Evolutionary conservation across 2,113 vertebrate genomes (phyloP), one percentile per base, ranked within the genome.

Genomic region (Takifugu bimaculatus): DNA sequence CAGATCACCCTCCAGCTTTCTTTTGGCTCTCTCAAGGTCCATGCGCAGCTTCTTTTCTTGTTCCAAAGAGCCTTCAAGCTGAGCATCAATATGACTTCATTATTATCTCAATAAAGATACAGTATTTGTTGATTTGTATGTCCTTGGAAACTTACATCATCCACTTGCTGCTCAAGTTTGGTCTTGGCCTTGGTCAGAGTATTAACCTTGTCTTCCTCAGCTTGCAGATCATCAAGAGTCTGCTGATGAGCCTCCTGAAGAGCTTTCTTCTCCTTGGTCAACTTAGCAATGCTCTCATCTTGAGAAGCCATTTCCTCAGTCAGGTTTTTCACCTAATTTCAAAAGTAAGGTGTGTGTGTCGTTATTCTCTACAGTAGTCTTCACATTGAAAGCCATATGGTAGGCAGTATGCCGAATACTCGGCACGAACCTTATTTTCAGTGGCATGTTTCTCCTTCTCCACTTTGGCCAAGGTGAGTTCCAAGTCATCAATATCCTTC

Each of bases 391-490:
- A 42, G 43, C 14, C 11, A 45, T 45, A 14, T 11, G 43, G 14
- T 45, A 45, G 3, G 12, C 3, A 13, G 5, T n/a, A 4, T 20
- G 20, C 20, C 20, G 20, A 20, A 20, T 20, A 20, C 20, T 20
- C 20, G 20, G 10, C 14, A 45, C 2, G 12, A 7, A 87, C 93
- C 91, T 93, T 94, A 20, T 94, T 93, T 63, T 94, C 93, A 0
- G 92, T 91, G 62, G 92, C 91, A 5, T 93, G 90, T 53, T 94
- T 94, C 63, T 93, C 93, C 72, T 93, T 93, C 60, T 94, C 93
- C 20, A 92, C 92, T 71, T 92, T 93, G 80, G 20, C 20, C 20
- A 20, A 20, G 20, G 20, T 20, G 20, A 20, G 20, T 20, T 20
- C 20, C 20, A 20, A 20, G 20, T 20, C 20, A 20, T 20, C 20